Evolutionary conservation across 2,888 invertebrate species (phyloP), one percentile per base, ranked within the genome.

Genomic region (Chouioia cunea): DNA sequence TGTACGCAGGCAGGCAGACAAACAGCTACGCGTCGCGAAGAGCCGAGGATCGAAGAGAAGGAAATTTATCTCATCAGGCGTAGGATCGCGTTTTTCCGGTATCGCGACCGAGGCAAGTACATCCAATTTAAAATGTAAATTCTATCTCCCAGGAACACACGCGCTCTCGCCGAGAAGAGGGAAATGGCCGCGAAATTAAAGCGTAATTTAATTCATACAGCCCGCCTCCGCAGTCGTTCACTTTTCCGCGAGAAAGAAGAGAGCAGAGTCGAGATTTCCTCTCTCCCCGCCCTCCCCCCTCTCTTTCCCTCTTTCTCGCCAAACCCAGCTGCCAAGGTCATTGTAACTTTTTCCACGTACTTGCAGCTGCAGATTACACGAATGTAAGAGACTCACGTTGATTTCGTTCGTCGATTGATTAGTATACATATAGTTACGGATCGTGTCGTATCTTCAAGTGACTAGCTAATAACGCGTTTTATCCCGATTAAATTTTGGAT

Each of bases 101-200:
- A 23, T 22, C 23, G 46, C 23, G n/a, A 15, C 23, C 46, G 58
- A 43, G 0, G 46, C 52, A 58, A 58, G 54, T 59, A 66, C 60
- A 68, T 68, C 62, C 68, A 68, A 68, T 68, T 68, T 68, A 62
- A 62, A 68, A 68, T 62, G 60, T 56, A 62, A 62, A 68, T 66
- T 59, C 44, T 23, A n/a, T n/a, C 47, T 2, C 10, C 48, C 15
- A 10, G 2, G 10, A 27, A n/a, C 36, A 53, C 27, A 48, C 2
- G 16, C 20, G 50, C 4, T 15, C 0, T 27, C 27, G 27, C 18
- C 20, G 27, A 43, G 44, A 43, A 14, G 36, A 27, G 69, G 66
- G 79, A 82, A 82, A 83, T 81, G 79, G 78, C 80, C 80, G 79
- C 82, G 81, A 84, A 84, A 84, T 84, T 83, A 83, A 84, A 84